Evolutionary conservation across 2,797 vertebrate genomes (phyloP).

Genomic region (Echeneis naucrates): DNA sequence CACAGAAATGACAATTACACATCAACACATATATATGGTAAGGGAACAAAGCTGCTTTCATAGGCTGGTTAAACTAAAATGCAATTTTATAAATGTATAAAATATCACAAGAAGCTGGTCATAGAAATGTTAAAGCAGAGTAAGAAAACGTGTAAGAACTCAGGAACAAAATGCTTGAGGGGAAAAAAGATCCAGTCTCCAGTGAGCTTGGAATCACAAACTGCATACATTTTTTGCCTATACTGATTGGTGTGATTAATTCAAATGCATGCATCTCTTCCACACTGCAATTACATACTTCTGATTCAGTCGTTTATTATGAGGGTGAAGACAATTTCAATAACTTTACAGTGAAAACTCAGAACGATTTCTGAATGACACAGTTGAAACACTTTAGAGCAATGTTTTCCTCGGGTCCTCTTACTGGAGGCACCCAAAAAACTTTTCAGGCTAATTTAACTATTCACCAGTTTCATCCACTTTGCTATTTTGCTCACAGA

Average conservation of each 20-base stretch:
- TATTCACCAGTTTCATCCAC: conserved; percentile 89
- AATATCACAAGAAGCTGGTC: conserved; percentile 47
- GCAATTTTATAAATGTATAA: conserved; percentile 51
- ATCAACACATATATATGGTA: conserved; percentile 53
- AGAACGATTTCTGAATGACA: conserved; percentile 49
- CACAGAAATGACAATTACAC: conserved; percentile 60
- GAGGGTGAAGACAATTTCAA: conserved; percentile 59
- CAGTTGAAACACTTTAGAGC: conserved; percentile 49
- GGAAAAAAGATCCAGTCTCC: conserved; percentile 29
- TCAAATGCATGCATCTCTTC: conserved; percentile 80
- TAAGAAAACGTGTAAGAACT: conserved; percentile 48
- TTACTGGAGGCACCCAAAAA: conserved; percentile 61
- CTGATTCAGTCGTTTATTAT: conserved; percentile 70
- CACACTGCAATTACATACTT: conserved; percentile 70
- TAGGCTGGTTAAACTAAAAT: conserved; percentile 46
- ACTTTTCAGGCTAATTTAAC: conserved; percentile 38
- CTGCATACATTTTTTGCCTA: conserved; percentile 64
- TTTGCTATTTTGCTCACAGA: conserved; percentile 90
- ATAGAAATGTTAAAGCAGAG: conserved; percentile 54
- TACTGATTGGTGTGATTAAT: conserved; percentile 66
- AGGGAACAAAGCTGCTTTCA: conserved; percentile 29
- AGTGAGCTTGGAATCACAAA: conserved; percentile 58
- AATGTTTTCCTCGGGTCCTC: conserved; percentile 42
- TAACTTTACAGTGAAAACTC: conserved; percentile 65
- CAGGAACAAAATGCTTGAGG: conserved; percentile 34